A percentile compares a stretch with the other conserved stretches of the same genome.
These are phyloP conservation scores for Pocillopora verrucosa DNA, from an alignment of 64 coral and sea anemone genomes.

Conservation along the genomic window DNA sequence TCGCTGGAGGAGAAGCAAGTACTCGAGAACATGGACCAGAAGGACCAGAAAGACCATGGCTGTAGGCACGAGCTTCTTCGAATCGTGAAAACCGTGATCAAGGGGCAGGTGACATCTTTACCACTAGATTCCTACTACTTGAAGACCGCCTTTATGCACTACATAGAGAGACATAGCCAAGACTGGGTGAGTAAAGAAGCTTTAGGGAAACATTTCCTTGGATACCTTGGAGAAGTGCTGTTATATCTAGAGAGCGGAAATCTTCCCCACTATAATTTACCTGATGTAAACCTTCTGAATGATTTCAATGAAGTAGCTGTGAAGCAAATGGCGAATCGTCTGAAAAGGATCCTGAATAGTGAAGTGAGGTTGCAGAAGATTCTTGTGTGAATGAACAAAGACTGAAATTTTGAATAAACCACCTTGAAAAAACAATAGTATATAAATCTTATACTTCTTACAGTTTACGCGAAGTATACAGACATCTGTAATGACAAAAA, in stretches of 20 bases:
- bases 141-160: constrained; percentile 68
- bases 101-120: constrained; percentile 7
- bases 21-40: constrained; percentile 32
- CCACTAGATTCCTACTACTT: constrained; percentile 57
- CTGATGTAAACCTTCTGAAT: constrained; percentile 39
- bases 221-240: constrained; percentile 15
- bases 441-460: too few species aligned
- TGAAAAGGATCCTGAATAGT: constrained; percentile 15
- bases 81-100: constrained; percentile 59
- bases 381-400: background rate
- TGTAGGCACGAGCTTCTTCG: constrained; percentile 53
- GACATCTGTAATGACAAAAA: too few species aligned
- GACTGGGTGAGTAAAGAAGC: background rate
- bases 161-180: background rate
- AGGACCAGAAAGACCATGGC: background rate
- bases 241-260: background rate
- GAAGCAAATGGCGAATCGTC: constrained; percentile 24
- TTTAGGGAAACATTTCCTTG: constrained; percentile 28
- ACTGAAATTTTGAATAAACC: too few species aligned
- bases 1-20: constrained; percentile 48
- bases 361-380: background rate
- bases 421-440: too few species aligned
- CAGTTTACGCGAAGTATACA: too few species aligned
- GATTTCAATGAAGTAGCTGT: background rate
- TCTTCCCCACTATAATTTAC: constrained; percentile 39